Evolutionary conservation across 2,888 invertebrate species (phyloP).

Genomic region (Trichopria drosophilae): DNA sequence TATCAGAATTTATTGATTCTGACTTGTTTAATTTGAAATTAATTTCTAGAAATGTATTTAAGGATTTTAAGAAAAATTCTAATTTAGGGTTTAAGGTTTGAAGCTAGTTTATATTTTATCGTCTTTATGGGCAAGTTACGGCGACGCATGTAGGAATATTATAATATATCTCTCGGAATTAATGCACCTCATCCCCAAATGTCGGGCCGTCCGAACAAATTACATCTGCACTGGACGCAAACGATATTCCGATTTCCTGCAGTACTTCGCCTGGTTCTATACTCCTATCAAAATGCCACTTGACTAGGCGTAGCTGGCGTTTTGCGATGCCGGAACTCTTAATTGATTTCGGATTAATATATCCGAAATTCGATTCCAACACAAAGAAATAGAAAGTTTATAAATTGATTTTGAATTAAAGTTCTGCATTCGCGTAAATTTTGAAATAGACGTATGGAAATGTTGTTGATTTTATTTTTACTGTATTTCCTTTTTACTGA

Average conservation of each 20-base stretch:
- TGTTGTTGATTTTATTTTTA: too few relatives aligned
- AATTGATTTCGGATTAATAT: constrained; percentile 25
- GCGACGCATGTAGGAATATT: constrained; percentile 11
- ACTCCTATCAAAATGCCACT: constrained; percentile 12
- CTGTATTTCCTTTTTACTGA: too few relatives aligned
- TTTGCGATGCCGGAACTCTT: constrained; percentile 21
- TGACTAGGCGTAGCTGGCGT: constrained; percentile 21
- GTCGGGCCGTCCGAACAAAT: constrained; percentile 21
- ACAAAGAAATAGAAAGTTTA: too few relatives aligned
- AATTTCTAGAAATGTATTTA: too few relatives aligned
- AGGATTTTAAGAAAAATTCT: too few relatives aligned
- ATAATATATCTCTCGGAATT: constrained; percentile 27
- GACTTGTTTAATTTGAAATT: too few relatives aligned
- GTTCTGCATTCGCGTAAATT: too few relatives aligned
- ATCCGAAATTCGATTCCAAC: too few relatives aligned
- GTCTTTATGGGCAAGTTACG: constrained; percentile 20
- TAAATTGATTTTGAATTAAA: too few relatives aligned
- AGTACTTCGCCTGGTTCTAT: neutral
- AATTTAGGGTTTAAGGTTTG: too few relatives aligned
- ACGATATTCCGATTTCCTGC: constrained; percentile 33
- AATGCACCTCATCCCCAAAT: constrained; percentile 21
- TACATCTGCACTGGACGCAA: constrained; percentile 33
- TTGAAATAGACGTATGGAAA: too few relatives aligned
- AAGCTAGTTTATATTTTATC: constrained; percentile 30
- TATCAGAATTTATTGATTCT: too few relatives aligned